Conservation (phyloP, 2,888 invertebrate genomes). For the Drosophila merina region DNA sequence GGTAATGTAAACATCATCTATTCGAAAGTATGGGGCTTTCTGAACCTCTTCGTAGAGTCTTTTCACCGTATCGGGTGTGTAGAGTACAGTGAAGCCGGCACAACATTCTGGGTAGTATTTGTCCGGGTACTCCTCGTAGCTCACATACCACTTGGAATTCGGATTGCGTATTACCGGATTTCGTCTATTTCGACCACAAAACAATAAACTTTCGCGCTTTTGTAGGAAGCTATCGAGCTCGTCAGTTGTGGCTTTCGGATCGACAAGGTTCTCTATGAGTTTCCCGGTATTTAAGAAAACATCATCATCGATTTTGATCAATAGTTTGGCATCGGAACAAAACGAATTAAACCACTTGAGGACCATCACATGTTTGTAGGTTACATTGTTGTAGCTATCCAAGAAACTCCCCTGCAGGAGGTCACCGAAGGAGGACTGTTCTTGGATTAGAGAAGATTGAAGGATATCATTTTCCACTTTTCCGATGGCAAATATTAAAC, state of each 20-base stretch:
- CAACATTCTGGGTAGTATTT: constrained; percentile 47
- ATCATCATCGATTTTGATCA: constrained; percentile 87
- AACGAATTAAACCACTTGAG: constrained; percentile 89
- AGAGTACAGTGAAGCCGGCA: constrained; percentile 47
- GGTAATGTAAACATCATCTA: constrained; percentile 54
- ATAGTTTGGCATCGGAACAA: constrained; percentile 87
- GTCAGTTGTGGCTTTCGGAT: neutral
- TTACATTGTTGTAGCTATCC: constrained; percentile 91
- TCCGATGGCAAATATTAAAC: constrained; percentile 42
- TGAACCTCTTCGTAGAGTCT: constrained; percentile 46
- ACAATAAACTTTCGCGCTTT: constrained; percentile 15
- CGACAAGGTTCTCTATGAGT: constrained; percentile 11
- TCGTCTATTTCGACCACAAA: constrained; percentile 6
- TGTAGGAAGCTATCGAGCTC: constrained; percentile 13
- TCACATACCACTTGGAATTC: constrained; percentile 52
- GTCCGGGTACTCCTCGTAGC: constrained; percentile 31
- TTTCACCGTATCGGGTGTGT: constrained; percentile 39
- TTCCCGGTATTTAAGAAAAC: constrained; percentile 42
- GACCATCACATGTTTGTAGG: constrained; percentile 92
- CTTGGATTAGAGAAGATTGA: constrained; percentile 21
- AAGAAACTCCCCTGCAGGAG: constrained; percentile 89
- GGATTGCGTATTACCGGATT: constrained; percentile 40
- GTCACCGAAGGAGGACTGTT: constrained; percentile 83
- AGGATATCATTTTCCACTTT: neutral
- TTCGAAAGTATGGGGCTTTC: constrained; percentile 26